Conservation (phyloP, 2,113 vertebrate species). For the Myotis lucifugus region DNA sequence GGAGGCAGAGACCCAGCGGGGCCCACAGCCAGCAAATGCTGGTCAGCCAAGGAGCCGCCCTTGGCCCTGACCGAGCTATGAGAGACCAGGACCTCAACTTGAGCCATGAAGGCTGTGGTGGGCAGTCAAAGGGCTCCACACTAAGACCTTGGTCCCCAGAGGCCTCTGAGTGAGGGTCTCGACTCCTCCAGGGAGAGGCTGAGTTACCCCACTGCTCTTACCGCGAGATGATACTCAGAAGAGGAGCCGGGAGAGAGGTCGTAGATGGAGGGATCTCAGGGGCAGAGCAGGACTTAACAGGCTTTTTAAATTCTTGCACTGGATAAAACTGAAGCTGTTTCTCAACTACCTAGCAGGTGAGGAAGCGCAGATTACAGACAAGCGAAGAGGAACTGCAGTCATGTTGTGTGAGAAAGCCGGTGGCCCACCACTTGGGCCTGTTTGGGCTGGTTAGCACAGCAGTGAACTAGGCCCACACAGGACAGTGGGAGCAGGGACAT, state of each 20-base stretch:
- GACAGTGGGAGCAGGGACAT: too few species aligned
- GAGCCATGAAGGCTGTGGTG: not conserved
- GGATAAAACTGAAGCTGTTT: not conserved
- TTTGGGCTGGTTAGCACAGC: not conserved
- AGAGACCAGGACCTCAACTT: not conserved
- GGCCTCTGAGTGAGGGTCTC: not conserved
- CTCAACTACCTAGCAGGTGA: not conserved
- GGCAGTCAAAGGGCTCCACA: not conserved
- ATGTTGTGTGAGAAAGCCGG: accelerated
- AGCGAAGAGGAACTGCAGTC: not conserved
- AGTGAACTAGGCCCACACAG: not conserved
- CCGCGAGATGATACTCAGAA: not conserved
- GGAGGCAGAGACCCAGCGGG: not conserved
- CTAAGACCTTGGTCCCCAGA: not conserved
- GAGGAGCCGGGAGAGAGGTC: not conserved
- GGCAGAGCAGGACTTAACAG: not conserved
- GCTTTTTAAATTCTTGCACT: not conserved
- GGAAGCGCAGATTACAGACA: not conserved
- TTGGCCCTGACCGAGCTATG: not conserved
- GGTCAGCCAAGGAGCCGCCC: not conserved
- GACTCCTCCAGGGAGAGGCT: not conserved
- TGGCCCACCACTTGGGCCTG: not conserved
- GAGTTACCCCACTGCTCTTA: not conserved
- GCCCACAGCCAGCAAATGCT: not conserved
- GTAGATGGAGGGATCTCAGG: not conserved